These are phyloP conservation scores for Lamprologus lemairii DNA, from an alignment of 2,113 vertebrate species.

Conservation along the genomic window DNA sequence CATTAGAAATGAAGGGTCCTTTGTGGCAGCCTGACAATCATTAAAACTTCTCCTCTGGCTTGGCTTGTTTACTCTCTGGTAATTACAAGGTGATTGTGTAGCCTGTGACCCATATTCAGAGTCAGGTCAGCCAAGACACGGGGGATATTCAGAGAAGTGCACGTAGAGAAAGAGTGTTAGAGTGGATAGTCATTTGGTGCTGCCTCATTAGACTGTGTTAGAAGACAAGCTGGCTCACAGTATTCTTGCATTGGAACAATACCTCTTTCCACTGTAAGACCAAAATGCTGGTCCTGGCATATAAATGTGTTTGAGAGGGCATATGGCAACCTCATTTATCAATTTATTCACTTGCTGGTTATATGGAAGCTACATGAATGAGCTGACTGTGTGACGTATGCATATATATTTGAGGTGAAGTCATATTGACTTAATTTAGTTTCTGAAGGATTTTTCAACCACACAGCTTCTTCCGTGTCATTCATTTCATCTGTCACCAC, in stretches of 20 bases:
- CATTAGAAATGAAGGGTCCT: constrained; percentile 75
- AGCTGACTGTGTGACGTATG: background rate
- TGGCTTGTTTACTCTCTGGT: constrained; percentile 73
- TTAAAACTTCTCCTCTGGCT: constrained; percentile 69
- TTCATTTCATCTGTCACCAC: constrained; percentile 17
- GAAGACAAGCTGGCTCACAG: constrained; percentile 61
- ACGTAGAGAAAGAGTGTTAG: constrained; percentile 61
- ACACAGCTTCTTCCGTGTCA: background rate
- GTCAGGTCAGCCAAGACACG: constrained; percentile 62
- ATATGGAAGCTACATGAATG: constrained; percentile 10
- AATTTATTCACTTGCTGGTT: background rate
- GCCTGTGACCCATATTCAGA: constrained; percentile 70
- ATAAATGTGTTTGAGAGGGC: constrained; percentile 5
- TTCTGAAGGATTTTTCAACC: background rate
- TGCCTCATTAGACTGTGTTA: constrained; percentile 69
- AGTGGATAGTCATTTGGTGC: constrained; percentile 60
- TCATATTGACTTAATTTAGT: background rate
- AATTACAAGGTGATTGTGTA: constrained; percentile 72
- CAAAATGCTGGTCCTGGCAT: constrained; percentile 3
- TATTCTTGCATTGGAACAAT: constrained; percentile 52
- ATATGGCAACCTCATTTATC: constrained; percentile 13
- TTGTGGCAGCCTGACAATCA: constrained; percentile 74
- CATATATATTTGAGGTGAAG: background rate
- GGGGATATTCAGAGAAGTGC: constrained; percentile 62
- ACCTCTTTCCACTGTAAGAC: constrained; percentile 15